A percentile compares a stretch with the other conserved stretches of the same genome.
phyloP scores from a whole-genome alignment of 2,797 vertebrate species.

The Gallinago stenura region DNA sequence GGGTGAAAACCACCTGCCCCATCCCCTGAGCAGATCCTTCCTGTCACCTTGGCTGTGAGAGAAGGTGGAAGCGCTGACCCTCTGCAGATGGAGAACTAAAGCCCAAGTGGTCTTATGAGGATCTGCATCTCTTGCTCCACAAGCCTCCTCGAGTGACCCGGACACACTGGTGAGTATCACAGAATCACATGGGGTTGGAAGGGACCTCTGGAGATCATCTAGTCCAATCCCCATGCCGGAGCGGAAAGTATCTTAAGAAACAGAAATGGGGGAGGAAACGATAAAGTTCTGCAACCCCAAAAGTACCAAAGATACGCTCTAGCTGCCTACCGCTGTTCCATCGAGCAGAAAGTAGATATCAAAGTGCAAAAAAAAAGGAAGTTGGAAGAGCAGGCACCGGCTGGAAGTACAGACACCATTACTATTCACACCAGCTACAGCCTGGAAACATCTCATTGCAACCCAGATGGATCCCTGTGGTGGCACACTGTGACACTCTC shows the following conservation, averaged over 20 bases:
- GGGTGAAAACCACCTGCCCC: not conserved
- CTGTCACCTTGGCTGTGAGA: not conserved
- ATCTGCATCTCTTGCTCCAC: not conserved
- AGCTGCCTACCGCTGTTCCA: not conserved
- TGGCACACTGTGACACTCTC: rapidly evolving
- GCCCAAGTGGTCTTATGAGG: not conserved
- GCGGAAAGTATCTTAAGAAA: not conserved
- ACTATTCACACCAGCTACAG: not conserved
- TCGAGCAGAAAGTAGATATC: not conserved
- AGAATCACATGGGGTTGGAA: too few relatives aligned
- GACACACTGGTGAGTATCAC: rapidly evolving
- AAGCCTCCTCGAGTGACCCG: not conserved
- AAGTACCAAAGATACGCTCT: not conserved
- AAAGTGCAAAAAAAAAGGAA: not conserved
- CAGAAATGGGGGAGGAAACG: not conserved
- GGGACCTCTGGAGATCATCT: too few relatives aligned
- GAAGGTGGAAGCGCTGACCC: not conserved
- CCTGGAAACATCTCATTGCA: not conserved
- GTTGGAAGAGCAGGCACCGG: not conserved
- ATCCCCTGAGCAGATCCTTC: not conserved
- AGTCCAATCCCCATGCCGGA: too few relatives aligned
- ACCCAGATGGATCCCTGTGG: not conserved
- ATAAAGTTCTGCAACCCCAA: not conserved
- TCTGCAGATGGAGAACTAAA: not conserved
- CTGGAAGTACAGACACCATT: not conserved